Evolutionary conservation across 2,888 invertebrate species (phyloP).

Genomic region (Cactoblastis cactorum): DNA sequence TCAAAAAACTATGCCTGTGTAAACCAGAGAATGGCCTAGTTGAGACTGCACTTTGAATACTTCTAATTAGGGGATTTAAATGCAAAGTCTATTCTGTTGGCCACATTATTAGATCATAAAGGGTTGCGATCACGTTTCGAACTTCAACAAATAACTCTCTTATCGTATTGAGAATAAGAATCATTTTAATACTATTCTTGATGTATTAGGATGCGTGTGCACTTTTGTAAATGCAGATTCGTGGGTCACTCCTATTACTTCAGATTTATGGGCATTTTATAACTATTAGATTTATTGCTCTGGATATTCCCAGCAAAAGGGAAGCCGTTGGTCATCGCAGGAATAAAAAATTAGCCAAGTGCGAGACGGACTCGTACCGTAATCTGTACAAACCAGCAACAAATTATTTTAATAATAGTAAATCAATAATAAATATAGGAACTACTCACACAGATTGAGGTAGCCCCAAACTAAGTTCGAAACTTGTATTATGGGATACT

Average conservation of each 20-base stretch:
- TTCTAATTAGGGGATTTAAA: constrained; percentile 77
- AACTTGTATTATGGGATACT: too few species aligned
- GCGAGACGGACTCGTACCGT: too few species aligned
- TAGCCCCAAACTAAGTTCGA: too few species aligned
- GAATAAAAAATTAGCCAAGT: constrained; percentile 1
- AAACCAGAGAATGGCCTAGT: constrained; percentile 58
- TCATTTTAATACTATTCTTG: not conserved
- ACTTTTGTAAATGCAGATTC: constrained; percentile 51
- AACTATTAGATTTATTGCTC: constrained; percentile 63
- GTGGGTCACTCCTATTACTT: constrained; percentile 70
- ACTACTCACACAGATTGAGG: too few species aligned
- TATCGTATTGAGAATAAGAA: not conserved
- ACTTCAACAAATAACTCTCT: not conserved
- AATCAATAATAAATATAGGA: too few species aligned
- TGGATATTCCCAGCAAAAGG: constrained; percentile 42
- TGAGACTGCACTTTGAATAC: constrained; percentile 63
- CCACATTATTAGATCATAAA: constrained; percentile 72
- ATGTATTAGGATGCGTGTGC: constrained; percentile 54
- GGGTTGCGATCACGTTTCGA: constrained; percentile 31
- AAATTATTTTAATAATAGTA: too few species aligned
- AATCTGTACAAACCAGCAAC: too few species aligned
- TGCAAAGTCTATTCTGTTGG: constrained; percentile 74
- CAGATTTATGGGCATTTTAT: constrained; percentile 72
- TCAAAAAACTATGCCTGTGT: constrained; percentile 58
- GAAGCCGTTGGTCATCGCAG: constrained; percentile 32